Base-by-base conservation (phyloP, 2,797 vertebrate genomes). In the Okamejei kenojei region DNA sequence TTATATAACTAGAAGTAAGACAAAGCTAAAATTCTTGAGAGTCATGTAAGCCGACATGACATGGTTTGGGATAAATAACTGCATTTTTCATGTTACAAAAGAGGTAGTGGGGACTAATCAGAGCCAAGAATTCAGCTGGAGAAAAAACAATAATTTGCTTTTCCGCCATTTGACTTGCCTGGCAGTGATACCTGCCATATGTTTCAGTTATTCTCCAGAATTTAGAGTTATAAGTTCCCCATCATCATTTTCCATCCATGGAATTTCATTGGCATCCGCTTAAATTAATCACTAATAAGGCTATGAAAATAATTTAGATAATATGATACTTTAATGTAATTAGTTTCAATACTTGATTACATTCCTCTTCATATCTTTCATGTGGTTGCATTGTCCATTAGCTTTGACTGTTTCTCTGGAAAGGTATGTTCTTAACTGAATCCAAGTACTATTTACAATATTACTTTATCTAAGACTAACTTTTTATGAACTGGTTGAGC, bases 1-100 rank as follows among this genome's bases (percentile, higher is more conserved):
- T 88, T 68, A 32, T 88, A 19, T 88, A 35, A 88, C 61, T 86
- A n/a, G 32, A 68, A 88, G n/a, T 23, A 68, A 88, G 2, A 32
- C 63, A 68, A 88, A 65, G 15, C 32, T 32, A 88, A 68, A 88
- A 88, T 17, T 88, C 63, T 35, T 88, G 84, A 88, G 84, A 88
- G 84, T 38, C 84, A 38, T 1, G 7, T 68, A 68, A 88, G n/a
- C 17, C 32, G 84, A 68, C 68, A n/a, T 88, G 63, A 35, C 19
- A 19, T 8, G 84, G 68, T 88, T 88, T 35, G 84, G 84, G 32
- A 68, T 35, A 35, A 68, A 19, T 19, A 21, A 68, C 0, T 7
- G 29, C 68, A 5, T 88, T 68, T 68, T 68, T 61, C 32, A 88
- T 65, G 35, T 68, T 88, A 88, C 63, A 21, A n/a, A 32, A 68